phyloP scores from a whole-genome alignment of 1,140 invertebrate species.

The Colletes latitarsis region DNA sequence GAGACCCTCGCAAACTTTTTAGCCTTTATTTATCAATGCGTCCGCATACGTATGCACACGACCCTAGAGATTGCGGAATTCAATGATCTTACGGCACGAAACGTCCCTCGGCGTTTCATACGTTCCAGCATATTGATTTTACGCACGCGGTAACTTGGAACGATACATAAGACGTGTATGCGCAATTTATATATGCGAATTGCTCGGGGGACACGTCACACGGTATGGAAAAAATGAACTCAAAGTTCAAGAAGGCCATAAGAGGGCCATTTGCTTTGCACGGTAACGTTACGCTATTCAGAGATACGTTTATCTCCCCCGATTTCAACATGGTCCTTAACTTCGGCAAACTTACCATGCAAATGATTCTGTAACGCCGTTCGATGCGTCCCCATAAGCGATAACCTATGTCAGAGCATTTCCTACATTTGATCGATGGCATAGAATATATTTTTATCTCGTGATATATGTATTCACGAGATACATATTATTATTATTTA shows the following conservation, averaged over 20 bases:
- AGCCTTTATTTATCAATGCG: slow-evolving; percentile 47
- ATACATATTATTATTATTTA: no score
- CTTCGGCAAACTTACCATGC: background rate
- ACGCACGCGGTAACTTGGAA: background rate
- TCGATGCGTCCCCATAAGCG: background rate
- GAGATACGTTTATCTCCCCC: background rate
- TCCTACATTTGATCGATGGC: no score
- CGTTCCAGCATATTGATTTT: background rate
- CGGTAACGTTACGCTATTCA: background rate
- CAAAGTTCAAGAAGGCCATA: background rate
- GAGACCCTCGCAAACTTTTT: slow-evolving; percentile 37
- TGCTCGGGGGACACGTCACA: background rate
- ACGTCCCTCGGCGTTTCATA: background rate
- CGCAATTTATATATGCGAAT: background rate
- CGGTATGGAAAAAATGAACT: background rate
- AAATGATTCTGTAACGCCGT: background rate
- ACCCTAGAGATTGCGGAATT: slow-evolving; percentile 15
- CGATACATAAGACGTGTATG: background rate
- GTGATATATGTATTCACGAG: no score
- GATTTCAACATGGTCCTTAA: background rate
- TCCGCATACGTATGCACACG: slow-evolving; percentile 5
- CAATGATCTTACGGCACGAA: slow-evolving; percentile 15
- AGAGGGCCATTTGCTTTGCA: background rate
- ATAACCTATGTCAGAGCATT: background rate
- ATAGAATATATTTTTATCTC: no score